Evolutionary conservation across 2,888 invertebrate species (phyloP), one percentile per base, ranked within the genome.

Genomic region (Campoplex capitator): DNA sequence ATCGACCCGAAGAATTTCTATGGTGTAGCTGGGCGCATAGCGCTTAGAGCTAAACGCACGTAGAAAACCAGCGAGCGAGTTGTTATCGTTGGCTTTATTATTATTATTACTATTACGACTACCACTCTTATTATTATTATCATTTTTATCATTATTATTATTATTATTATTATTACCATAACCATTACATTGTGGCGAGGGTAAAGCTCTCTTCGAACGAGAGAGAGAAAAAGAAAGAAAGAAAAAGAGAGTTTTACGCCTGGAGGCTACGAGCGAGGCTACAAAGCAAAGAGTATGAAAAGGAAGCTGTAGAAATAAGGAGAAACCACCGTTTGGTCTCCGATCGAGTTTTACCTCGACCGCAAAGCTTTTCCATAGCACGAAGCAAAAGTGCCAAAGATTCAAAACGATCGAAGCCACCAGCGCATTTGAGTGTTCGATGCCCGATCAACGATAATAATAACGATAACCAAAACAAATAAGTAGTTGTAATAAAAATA

Each of bases 61-160:
- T 86, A 84, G 77, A 75, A 81, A 84, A 87, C 81, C 81, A 77
- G 65, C 77, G 75, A 62, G 62, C 84, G 45, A 78, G 87, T 84
- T 87, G 82, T 87, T 84, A 84, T 87, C 82, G 84, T 84, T 82
- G 82, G 62, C 51, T 82, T 87, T 87, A 87, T 81, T 84, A 87
- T 84, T 85, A 85, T 82, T 85, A 82, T 77, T 73, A 83, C 42
- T 65, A 73, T 56, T 71, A 77, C 45, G 32, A 73, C 54, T 73
- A 81, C 62, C 38, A 73, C 28, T 54, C 32, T 51, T 67, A 77
- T 82, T 84, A 87, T 79, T 76, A 84, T 75, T 80, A 71, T 68
- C 79, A 79, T 86, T 86, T 79, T 67, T 82, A 71, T 35, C 76
- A 79, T 75, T 58, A 83, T 38, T 38, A 3, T 70, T 83, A 83